Evolutionary conservation across 2,888 invertebrate genomes (phyloP).

Genomic region (Callyntrura sp.): DNA sequence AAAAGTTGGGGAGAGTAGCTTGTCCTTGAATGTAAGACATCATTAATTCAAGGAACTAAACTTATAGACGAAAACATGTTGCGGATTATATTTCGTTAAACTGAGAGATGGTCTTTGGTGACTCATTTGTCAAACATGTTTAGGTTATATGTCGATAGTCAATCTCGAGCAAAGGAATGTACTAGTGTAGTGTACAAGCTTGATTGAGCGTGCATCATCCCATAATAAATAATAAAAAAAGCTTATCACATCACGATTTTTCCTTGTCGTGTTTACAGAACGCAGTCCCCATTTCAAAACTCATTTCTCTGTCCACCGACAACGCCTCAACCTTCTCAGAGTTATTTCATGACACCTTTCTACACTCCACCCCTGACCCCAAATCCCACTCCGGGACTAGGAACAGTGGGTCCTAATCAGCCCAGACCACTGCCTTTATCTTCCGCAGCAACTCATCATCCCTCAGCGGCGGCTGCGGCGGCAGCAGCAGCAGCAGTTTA

Average conservation of each 20-base stretch:
- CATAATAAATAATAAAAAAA: background rate
- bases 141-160: background rate
- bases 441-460: slow-evolving; percentile 71
- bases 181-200: too few relatives aligned
- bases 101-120: background rate
- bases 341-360: slow-evolving; percentile 83
- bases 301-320: slow-evolving; percentile 82
- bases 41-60: slow-evolving; percentile 26
- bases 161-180: background rate
- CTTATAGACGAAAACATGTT: background rate
- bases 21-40: slow-evolving; percentile 32
- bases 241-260: background rate
- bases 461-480: slow-evolving; percentile 75
- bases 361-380: slow-evolving; percentile 83
- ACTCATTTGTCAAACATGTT: slow-evolving; percentile 3
- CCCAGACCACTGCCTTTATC: slow-evolving; percentile 77
- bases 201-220: too few relatives aligned
- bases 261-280: slow-evolving; percentile 70
- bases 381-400: slow-evolving; percentile 74
- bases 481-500: slow-evolving; percentile 78
- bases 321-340: slow-evolving; percentile 79
- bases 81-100: background rate
- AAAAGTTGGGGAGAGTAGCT: background rate
- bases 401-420: slow-evolving; percentile 70
- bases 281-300: slow-evolving; percentile 82